Evolutionary conservation across 2,113 vertebrate species (phyloP).

Genomic region (Amphiprion percula): DNA sequence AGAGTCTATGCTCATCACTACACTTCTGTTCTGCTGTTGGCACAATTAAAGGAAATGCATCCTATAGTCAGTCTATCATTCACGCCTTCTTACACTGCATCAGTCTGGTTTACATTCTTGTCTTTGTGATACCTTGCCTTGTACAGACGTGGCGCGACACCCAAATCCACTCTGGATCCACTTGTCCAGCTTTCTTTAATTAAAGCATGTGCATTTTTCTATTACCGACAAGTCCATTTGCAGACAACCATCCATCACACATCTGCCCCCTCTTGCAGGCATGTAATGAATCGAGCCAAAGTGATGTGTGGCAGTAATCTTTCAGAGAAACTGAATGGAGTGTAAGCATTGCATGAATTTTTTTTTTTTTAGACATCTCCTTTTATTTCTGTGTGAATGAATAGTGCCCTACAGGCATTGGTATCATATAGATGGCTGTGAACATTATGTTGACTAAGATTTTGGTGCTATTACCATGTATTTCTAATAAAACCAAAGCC

Average conservation of each 20-base stretch:
- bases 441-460: conserved; percentile 81
- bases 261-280: conserved; percentile 76
- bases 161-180: conserved; percentile 66
- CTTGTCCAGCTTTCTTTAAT: conserved; percentile 80
- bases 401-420: conserved; percentile 75
- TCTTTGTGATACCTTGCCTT: conserved; percentile 9
- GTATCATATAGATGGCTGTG: conserved; percentile 72
- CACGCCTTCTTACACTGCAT: neutral
- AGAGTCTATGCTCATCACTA: no score
- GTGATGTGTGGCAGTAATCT: conserved; percentile 84
- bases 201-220: conserved; percentile 81
- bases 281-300: conserved; percentile 78
- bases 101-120: neutral
- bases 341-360: conserved; percentile 76
- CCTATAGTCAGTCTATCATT: neutral
- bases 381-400: conserved; percentile 67
- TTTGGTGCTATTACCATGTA: conserved; percentile 79
- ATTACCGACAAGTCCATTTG: conserved; percentile 83
- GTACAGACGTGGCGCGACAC: conserved; percentile 59
- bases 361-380: conserved; percentile 43
- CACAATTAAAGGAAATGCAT: no score
- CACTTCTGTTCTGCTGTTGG: no score
- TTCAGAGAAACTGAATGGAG: conserved; percentile 76
- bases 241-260: conserved; percentile 83
- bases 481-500: conserved; percentile 81